These are phyloP conservation scores for Iguana delicatissima DNA, from an alignment of 2,797 vertebrate species.

Conservation along the genomic window DNA sequence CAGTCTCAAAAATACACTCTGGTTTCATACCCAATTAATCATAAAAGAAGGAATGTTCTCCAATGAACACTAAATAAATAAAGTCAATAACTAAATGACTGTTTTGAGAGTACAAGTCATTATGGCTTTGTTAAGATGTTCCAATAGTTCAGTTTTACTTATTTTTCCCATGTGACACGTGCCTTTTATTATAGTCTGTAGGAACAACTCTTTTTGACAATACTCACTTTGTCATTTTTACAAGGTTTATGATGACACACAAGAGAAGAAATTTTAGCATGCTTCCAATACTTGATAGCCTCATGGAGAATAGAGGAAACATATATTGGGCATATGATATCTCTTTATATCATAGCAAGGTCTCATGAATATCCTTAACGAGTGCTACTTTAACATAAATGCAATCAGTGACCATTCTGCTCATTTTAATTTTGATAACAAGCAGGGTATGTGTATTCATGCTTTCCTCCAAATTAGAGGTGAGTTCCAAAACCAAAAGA, in stretches of 20 bases:
- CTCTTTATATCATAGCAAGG: conserved; percentile 11
- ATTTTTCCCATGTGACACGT: not conserved
- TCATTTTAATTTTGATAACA: not conserved
- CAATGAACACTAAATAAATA: conserved; percentile 48
- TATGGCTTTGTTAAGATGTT: conserved; percentile 45
- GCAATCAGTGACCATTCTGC: not conserved
- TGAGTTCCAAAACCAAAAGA: not conserved
- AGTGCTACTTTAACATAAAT: not conserved
- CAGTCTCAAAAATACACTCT: conserved; percentile 51
- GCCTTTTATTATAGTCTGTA: conserved; percentile 24
- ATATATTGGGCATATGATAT: conserved; percentile 5
- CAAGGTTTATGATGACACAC: conserved; percentile 39
- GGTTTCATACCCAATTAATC: conserved; percentile 63
- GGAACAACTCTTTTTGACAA: conserved; percentile 47
- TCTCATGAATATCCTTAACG: not conserved
- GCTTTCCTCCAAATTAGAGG: not conserved
- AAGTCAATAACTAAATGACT: conserved; percentile 45
- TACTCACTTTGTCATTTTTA: not conserved
- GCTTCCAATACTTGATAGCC: conserved; percentile 25
- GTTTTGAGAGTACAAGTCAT: conserved; percentile 20
- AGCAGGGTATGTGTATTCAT: not conserved
- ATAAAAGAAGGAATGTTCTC: conserved; percentile 48
- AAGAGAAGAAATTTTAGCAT: conserved; percentile 40
- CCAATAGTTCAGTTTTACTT: not conserved
- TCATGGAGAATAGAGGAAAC: not conserved